These are phyloP conservation scores for Mamestra configurata DNA, from an alignment of 1,140 invertebrate species.

Conservation along the genomic window DNA sequence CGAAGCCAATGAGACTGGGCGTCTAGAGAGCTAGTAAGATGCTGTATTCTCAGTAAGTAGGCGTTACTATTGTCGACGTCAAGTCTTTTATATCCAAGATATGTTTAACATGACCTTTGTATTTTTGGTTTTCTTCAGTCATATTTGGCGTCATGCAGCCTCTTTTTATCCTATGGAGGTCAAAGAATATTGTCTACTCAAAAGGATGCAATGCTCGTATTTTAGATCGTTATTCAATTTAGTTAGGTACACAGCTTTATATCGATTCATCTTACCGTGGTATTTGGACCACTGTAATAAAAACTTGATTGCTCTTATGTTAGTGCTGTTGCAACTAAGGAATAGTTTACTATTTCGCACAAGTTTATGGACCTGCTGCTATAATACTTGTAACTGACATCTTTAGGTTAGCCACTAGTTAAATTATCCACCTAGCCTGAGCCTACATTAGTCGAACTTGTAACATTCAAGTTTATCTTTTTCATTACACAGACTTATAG, in stretches of 20 bases:
- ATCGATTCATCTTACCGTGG: neutral
- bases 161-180: too few relatives aligned
- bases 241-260: neutral
- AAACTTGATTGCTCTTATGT: too few relatives aligned
- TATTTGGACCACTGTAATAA: too few relatives aligned
- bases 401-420: neutral
- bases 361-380: too few relatives aligned
- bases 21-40: neutral
- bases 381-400: neutral
- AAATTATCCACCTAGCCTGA: neutral
- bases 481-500: slow-evolving; percentile 21
- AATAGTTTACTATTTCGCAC: too few relatives aligned
- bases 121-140: too few relatives aligned
- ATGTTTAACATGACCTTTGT: neutral
- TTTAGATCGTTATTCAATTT: neutral
- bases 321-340: too few relatives aligned
- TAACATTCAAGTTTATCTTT: neutral
- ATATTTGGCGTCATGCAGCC: too few relatives aligned
- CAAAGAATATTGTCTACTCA: too few relatives aligned
- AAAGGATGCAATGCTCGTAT: too few relatives aligned
- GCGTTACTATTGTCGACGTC: neutral
- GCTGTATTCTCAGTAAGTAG: neutral
- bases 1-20: neutral
- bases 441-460: neutral
- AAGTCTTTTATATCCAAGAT: neutral